Evolutionary conservation across 2,113 vertebrate species (phyloP).

Genomic region (Aspiorhynchus laticeps): DNA sequence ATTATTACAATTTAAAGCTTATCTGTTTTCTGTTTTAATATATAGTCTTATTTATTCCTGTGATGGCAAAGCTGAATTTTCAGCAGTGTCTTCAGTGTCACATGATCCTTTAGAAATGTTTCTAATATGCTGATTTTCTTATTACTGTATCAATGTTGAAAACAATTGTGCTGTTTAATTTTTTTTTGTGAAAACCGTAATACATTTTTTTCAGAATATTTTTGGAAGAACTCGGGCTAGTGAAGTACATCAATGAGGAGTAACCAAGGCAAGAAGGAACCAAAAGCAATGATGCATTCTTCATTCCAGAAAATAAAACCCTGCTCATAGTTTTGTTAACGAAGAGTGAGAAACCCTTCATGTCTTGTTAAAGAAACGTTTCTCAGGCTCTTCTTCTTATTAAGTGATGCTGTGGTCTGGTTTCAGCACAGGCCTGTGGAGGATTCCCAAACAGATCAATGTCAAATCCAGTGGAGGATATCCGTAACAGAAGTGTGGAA

Average conservation of each 20-base stretch:
- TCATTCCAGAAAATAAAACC: conserved; percentile 2
- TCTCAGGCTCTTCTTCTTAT: conserved; percentile 58
- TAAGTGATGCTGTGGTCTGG: conserved; percentile 71
- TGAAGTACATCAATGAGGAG: background rate
- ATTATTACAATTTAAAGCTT: background rate
- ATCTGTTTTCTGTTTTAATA: background rate
- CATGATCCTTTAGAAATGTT: background rate
- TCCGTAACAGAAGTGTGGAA: conserved; percentile 72
- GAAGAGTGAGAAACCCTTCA: conserved; percentile 26
- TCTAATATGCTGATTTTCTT: background rate
- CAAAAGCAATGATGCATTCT: background rate
- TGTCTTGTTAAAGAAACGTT: conserved; percentile 47
- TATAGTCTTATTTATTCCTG: background rate
- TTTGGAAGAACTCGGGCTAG: too few relatives aligned
- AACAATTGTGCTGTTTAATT: background rate
- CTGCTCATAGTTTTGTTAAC: conserved; percentile 7
- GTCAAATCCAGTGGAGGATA: conserved; percentile 64
- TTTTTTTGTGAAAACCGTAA: background rate
- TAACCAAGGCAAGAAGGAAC: background rate
- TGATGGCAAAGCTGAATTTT: background rate
- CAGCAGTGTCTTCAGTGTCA: background rate
- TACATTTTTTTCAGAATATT: background rate
- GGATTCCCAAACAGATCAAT: conserved; percentile 75
- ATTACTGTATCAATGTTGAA: background rate
- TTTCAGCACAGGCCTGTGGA: conserved; percentile 66